These are phyloP conservation scores for Zapus hudsonius DNA, from an alignment of 2,113 vertebrate genomes.

Conservation along the genomic window DNA sequence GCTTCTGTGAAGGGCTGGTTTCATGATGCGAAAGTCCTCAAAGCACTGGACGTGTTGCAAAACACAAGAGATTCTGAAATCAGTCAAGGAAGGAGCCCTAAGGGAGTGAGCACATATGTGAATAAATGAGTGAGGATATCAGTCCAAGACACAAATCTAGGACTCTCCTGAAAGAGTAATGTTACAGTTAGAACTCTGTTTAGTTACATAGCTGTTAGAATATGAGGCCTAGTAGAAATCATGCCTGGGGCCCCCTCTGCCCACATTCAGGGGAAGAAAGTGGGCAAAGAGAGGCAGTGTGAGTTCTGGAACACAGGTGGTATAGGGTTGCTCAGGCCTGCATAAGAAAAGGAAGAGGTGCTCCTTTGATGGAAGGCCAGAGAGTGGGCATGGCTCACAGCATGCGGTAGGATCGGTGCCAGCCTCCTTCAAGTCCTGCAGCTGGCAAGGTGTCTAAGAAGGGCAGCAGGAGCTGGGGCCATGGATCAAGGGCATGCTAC, in stretches of 20 bases:
- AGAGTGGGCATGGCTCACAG: not conserved
- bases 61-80: not conserved
- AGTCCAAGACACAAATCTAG: not conserved
- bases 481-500: too few species aligned
- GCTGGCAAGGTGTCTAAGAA: not conserved
- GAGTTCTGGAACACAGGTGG: accelerated
- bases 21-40: not conserved
- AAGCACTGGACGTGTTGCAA: not conserved
- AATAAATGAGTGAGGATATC: not conserved
- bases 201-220: not conserved
- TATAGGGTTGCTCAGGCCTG: not conserved
- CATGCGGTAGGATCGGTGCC: too few species aligned
- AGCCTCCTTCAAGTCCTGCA: not conserved
- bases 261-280: not conserved
- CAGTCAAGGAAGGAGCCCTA: not conserved
- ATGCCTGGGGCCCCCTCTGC: too few species aligned
- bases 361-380: not conserved
- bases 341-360: not conserved
- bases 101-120: not conserved
- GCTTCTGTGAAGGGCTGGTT: not conserved
- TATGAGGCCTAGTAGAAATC: not conserved
- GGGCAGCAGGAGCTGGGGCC: not conserved
- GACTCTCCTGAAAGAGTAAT: not conserved
- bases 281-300: too few species aligned
- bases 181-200: not conserved